Evolutionary conservation across 2,113 vertebrate species (phyloP), one percentile per base, ranked within the genome.

Genomic region (Lamprotornis superbus): DNA sequence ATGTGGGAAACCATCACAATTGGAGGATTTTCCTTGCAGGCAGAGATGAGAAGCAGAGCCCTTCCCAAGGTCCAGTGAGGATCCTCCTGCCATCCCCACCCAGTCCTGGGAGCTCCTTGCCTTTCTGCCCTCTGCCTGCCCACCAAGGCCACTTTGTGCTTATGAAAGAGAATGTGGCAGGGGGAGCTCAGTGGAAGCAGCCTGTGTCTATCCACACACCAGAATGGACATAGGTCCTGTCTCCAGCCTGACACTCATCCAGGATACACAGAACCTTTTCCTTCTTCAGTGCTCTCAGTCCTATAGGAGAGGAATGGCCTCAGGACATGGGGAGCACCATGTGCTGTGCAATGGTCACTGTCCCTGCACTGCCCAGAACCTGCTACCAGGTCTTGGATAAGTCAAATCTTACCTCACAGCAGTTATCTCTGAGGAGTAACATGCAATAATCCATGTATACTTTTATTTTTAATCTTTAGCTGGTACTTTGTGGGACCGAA

Each of bases 391-490:
- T 68, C 57, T 61, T 79, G 31, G 15, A 2, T 50, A 61, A 69
- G 13, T 49, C n/a, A 65, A 33, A 46, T 42, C 59, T 83, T 39
- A 23, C 8, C 77, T 60, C 37, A 42, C 1, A 77, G 79, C 5
- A 8, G 35, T 60, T 68, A 13, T 61, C 91, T 81, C 77, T 47
- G 63, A 95, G 60, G 71, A 86, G 61, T 28, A 81, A 56, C 27
- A 12, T 20, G 42, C 37, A 91, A 60, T 86, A 95, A 95, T 86
- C 88, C 76, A 10, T 7, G 22, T 35, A 71, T 23, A 71, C 49
- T 79, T 96, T 74, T 52, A 63, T 63, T 91, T 96, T 91, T 92
- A 93, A 90, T 92, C 76, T 84, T 88, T 39, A 87, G 68, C 73
- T 82, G 27, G 11, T 78, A 68, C 49, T 89, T 82, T 82, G 44